These are phyloP conservation scores for Aleiodes leptofemur DNA, from an alignment of 2,888 invertebrate genomes.

Conservation along the genomic window DNA sequence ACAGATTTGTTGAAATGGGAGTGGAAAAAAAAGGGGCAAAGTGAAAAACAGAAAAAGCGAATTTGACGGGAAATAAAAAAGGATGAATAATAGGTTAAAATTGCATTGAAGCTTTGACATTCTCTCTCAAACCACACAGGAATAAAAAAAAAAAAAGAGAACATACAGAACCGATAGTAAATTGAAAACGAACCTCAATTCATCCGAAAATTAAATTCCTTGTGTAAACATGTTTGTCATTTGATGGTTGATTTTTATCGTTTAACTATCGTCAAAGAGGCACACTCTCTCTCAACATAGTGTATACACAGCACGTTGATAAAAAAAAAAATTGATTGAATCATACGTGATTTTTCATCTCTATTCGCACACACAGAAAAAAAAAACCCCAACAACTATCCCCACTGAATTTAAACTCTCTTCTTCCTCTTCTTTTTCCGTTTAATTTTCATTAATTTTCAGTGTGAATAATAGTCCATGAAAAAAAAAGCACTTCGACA, in stretches of 20 bases:
- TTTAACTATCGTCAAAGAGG: no score
- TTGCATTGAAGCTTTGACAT: slow-evolving; percentile 3
- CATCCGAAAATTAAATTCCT: slow-evolving; percentile 22
- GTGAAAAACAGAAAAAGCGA: not conserved
- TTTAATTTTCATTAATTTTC: slow-evolving; percentile 18
- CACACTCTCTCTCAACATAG: no score
- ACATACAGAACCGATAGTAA: not conserved
- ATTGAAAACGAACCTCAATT: slow-evolving; percentile 32
- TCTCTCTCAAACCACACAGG: slow-evolving; percentile 6
- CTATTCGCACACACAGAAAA: no score
- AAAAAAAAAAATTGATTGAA: no score
- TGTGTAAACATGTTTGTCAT: slow-evolving; percentile 21
- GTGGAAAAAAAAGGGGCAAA: no score
- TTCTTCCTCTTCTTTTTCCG: slow-evolving; percentile 2
- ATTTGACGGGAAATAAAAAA: not conserved
- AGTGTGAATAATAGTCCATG: not conserved
- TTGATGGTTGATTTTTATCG: not conserved
- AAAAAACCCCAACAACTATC: no score
- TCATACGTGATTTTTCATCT: no score
- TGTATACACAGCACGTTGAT: no score
- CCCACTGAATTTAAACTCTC: not conserved
- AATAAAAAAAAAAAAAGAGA: not conserved
- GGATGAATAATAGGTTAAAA: not conserved
- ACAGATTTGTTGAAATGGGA: not conserved
- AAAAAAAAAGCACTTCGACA: not conserved